A percentile compares a stretch with the other conserved stretches of the same genome.
Conservation (phyloP, 2,113 vertebrate species). For the Setophaga petechia region DNA sequence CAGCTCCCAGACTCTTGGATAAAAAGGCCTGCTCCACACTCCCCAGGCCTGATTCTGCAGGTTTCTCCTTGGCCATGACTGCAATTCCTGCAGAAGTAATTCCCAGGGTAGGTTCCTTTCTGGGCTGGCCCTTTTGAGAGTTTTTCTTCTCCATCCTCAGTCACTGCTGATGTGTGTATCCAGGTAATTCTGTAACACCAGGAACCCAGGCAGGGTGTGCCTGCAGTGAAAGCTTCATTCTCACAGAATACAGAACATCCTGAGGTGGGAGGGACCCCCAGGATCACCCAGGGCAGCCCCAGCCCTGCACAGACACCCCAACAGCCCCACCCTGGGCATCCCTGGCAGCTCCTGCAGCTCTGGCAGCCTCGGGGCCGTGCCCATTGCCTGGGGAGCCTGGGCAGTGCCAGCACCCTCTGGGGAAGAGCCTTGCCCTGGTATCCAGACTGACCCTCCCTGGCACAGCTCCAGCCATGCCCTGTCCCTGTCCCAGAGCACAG, state of each 20-base stretch:
- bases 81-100: neutral
- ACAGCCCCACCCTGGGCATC: neutral
- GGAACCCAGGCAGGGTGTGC: neutral
- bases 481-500: neutral
- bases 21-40: neutral
- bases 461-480: neutral
- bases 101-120: neutral
- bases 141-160: neutral
- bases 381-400: neutral
- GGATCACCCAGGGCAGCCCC: accelerated
- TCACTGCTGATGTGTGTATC: neutral
- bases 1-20: neutral
- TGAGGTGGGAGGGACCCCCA: neutral
- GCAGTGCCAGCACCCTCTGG: neutral
- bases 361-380: neutral
- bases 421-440: neutral
- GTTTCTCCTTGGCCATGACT: neutral
- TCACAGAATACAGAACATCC: accelerated
- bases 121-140: neutral
- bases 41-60: neutral
- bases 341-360: neutral
- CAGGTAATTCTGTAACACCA: neutral
- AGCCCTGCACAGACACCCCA: neutral
- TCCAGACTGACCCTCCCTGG: accelerated
- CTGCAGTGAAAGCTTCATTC: neutral